A percentile compares a stretch with the other conserved stretches of the same genome.
phyloP scores from a whole-genome alignment of 2,113 vertebrate genomes.

The Cygnus buccinator region DNA sequence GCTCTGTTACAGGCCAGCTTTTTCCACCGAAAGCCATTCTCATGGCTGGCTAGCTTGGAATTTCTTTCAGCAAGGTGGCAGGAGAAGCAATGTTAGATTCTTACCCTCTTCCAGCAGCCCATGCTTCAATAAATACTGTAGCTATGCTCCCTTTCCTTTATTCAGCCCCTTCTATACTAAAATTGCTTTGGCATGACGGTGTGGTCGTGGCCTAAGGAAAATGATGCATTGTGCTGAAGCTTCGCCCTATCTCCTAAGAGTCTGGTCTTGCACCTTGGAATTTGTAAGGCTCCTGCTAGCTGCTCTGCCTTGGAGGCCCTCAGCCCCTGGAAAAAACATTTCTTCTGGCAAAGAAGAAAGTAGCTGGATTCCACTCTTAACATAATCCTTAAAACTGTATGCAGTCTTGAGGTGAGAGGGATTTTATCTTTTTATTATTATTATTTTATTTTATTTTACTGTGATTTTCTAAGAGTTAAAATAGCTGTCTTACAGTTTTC shows the following conservation, averaged over 20 bases:
- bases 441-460: background rate
- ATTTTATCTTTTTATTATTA: background rate
- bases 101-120: background rate
- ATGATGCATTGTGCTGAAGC: background rate
- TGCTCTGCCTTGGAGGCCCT: background rate
- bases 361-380: background rate
- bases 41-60: background rate
- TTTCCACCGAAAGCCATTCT: background rate
- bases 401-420: background rate
- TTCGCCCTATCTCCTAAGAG: background rate
- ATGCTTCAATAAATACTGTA: background rate
- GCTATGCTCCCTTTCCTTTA: background rate
- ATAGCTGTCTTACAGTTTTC: background rate
- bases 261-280: background rate
- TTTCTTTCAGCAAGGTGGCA: background rate
- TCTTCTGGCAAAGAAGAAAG: background rate
- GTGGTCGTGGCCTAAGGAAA: background rate
- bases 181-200: background rate
- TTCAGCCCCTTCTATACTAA: background rate
- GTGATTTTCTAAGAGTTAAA: slow-evolving; percentile 5
- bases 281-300: background rate
- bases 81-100: background rate
- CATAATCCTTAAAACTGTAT: background rate
- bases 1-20: background rate
- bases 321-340: background rate